These are phyloP conservation scores for Gymnobelideus leadbeateri DNA, from an alignment of 2,113 vertebrate genomes.

Conservation along the genomic window DNA sequence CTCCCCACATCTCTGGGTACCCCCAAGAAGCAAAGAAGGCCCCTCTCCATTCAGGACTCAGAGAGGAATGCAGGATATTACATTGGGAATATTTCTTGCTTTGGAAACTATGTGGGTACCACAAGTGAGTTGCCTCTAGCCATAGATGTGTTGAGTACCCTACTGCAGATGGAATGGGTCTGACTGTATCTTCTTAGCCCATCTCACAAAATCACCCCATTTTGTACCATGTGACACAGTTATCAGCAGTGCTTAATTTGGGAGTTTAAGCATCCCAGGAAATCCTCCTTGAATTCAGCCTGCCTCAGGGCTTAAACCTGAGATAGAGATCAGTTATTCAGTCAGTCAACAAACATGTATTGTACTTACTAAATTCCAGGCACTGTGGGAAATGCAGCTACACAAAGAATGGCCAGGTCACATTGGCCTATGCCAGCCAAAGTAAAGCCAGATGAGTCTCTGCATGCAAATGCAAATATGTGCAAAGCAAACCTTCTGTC, in stretches of 20 bases:
- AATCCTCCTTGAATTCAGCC: not conserved
- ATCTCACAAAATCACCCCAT: not conserved
- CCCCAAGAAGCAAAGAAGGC: not conserved
- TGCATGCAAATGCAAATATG: not conserved
- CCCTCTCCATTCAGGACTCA: not conserved
- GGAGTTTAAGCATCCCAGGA: not conserved
- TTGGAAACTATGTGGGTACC: not conserved
- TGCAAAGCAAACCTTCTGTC: not conserved
- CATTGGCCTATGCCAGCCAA: not conserved
- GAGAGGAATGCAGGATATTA: not conserved
- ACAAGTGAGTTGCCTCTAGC: not conserved
- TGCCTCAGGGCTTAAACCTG: not conserved
- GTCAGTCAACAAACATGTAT: not conserved
- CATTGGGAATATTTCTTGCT: not conserved
- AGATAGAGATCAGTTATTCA: not conserved
- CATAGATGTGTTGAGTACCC: not conserved
- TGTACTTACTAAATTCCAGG: not conserved
- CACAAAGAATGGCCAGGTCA: not conserved
- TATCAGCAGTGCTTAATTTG: not conserved
- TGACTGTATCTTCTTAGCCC: accelerated
- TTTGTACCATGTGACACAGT: not conserved
- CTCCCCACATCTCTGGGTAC: not conserved
- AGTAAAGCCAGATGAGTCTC: not conserved
- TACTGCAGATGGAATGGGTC: not conserved
- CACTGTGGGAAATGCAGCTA: not conserved